A percentile compares a stretch with the other conserved stretches of the same genome.
phyloP scores from a whole-genome alignment of 2,888 invertebrate genomes.

The Pollenia amentaria region DNA sequence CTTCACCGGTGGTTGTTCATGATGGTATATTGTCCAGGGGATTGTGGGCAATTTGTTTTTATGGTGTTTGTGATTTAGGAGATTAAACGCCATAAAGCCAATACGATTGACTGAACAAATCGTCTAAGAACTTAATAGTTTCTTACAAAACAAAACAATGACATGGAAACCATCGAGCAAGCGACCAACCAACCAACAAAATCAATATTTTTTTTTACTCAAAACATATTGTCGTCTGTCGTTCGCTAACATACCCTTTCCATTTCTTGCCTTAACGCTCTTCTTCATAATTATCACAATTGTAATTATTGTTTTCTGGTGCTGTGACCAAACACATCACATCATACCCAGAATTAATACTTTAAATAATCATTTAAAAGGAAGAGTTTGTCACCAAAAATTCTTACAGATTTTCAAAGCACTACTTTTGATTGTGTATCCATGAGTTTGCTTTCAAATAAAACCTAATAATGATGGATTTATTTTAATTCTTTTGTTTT shows the following conservation, averaged over 20 bases:
- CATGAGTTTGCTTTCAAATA: constrained; percentile 39
- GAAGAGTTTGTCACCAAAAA: constrained; percentile 63
- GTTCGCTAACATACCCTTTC: constrained; percentile 1
- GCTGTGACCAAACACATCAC: constrained; percentile 45
- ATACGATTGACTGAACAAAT: constrained; percentile 77
- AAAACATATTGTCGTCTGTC: constrained; percentile 58
- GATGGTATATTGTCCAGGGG: constrained; percentile 62
- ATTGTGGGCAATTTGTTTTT: constrained; percentile 78
- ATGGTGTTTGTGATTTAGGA: constrained; percentile 82
- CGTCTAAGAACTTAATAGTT: constrained; percentile 70
- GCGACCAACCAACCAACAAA: constrained; percentile 40
- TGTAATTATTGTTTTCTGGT: constrained; percentile 26
- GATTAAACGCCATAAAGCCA: constrained; percentile 81
- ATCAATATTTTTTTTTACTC: constrained; percentile 56
- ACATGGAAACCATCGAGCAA: constrained; percentile 50
- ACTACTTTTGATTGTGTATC: not conserved
- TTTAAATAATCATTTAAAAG: constrained; percentile 62
- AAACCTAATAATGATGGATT: constrained; percentile 57
- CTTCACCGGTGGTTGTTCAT: constrained; percentile 39
- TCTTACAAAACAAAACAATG: constrained; percentile 52
- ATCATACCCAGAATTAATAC: constrained; percentile 61
- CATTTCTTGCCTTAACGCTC: not conserved
- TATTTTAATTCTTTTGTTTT: constrained; percentile 23
- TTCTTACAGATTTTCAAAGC: not conserved
- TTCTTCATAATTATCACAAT: constrained; percentile 24